phyloP scores from a whole-genome alignment of 1,140 invertebrate species.

The Hestina assimilis region DNA sequence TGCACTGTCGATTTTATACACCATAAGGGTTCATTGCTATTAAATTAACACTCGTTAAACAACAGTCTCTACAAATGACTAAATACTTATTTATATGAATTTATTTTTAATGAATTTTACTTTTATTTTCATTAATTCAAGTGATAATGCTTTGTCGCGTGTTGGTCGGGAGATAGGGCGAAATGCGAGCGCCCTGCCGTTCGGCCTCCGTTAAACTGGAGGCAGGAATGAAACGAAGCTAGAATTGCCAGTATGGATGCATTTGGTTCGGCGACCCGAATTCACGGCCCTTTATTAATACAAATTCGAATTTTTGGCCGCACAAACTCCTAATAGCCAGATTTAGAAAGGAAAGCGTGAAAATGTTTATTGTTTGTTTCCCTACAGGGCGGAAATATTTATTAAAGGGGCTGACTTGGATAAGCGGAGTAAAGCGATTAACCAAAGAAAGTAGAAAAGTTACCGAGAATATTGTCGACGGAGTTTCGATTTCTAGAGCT shows the following conservation, averaged over 20 bases:
- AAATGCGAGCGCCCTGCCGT: conserved; percentile 40
- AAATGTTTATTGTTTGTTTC: conserved; percentile 21
- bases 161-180: not conserved
- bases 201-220: conserved; percentile 41
- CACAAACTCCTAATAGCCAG: conserved; percentile 25
- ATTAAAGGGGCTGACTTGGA: conserved; percentile 1
- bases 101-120: conserved; percentile 1
- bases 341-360: conserved; percentile 19
- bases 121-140: not conserved
- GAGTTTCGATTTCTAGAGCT: not conserved
- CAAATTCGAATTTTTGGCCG: conserved; percentile 35
- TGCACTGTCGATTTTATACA: too few species aligned
- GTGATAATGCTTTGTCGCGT: conserved; percentile 6
- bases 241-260: conserved; percentile 39
- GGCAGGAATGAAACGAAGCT: conserved; percentile 39
- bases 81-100: too few species aligned
- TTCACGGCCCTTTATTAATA: conserved; percentile 44
- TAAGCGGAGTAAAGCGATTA: conserved; percentile 4
- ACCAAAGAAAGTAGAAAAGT: not conserved
- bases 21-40: too few species aligned
- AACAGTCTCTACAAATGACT: too few species aligned
- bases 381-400: conserved; percentile 2
- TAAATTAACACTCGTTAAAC: too few species aligned
- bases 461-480: not conserved
- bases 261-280: conserved; percentile 53